These are phyloP conservation scores for Andrena minutula DNA, from an alignment of 2,888 invertebrate species.

Conservation along the genomic window DNA sequence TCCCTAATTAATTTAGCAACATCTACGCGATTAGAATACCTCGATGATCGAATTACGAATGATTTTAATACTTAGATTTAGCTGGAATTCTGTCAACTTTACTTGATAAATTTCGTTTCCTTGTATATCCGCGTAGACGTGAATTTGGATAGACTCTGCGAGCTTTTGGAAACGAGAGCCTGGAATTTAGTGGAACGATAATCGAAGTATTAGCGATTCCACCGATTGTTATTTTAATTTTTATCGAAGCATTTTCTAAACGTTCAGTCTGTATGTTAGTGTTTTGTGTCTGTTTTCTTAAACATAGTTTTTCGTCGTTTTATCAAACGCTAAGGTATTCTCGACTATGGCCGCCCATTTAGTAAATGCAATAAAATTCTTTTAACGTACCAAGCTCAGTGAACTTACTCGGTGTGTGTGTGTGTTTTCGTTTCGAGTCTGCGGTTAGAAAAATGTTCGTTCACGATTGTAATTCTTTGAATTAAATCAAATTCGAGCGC, in stretches of 20 bases:
- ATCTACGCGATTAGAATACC: not conserved
- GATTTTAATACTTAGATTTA: not conserved
- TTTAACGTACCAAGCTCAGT: conserved; percentile 3
- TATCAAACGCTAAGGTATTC: not conserved
- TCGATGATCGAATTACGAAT: not conserved
- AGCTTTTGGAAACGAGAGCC: not conserved
- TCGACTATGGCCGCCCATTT: conserved; percentile 19
- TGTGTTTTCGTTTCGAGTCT: conserved; percentile 6
- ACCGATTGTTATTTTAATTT: not conserved
- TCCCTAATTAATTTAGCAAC: not conserved
- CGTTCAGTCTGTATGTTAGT: not conserved
- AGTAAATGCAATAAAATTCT: conserved; percentile 26
- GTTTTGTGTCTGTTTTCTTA: too few species aligned
- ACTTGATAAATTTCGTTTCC: too few species aligned
- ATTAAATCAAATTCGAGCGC: conserved; percentile 38
- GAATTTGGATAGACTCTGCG: not conserved
- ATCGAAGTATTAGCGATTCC: not conserved
- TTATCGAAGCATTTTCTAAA: not conserved
- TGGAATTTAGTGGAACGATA: not conserved
- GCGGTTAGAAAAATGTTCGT: not conserved
- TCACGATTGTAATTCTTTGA: not conserved
- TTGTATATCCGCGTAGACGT: not conserved
- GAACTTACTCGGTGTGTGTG: not conserved
- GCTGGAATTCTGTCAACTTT: too few species aligned
- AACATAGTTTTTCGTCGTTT: too few species aligned